A percentile compares a stretch with the other conserved stretches of the same genome.
Conservation (phyloP, 2,888 invertebrate species). For the Idaea aversata region DNA sequence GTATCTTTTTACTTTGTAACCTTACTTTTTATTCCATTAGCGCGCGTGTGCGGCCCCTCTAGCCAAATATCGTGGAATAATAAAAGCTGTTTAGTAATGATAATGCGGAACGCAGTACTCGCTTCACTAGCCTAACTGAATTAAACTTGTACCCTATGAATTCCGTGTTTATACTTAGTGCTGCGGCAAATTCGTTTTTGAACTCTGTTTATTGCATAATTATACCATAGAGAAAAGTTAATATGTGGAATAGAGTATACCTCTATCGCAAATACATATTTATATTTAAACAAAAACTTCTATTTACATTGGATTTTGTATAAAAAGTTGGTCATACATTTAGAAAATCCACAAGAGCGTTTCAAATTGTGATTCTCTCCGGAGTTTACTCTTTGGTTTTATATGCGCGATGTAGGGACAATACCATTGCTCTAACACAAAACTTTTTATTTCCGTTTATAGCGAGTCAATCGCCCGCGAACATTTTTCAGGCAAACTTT, state of each 20-base stretch:
- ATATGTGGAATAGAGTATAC: conserved; percentile 18
- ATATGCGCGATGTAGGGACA: conserved; percentile 69
- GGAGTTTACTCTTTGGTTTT: conserved; percentile 63
- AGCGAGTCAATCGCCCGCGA: conserved; percentile 79
- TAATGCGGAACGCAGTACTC: conserved; percentile 69
- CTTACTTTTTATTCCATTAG: conserved; percentile 81
- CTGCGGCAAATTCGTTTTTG: conserved; percentile 51
- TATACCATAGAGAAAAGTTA: conserved; percentile 34
- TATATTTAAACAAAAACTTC: conserved; percentile 24
- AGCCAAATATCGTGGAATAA: conserved; percentile 79
- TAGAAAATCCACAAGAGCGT: conserved; percentile 51
- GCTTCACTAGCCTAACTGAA: conserved; percentile 66
- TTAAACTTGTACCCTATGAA: conserved; percentile 64
- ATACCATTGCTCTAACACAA: conserved; percentile 76
- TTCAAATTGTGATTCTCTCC: conserved; percentile 66
- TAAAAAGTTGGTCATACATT: conserved; percentile 62
- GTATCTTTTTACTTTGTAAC: conserved; percentile 80
- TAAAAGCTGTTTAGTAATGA: conserved; percentile 79
- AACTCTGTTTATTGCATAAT: conserved; percentile 30
- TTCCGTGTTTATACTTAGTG: conserved; percentile 61
- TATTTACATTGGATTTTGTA: conserved; percentile 49
- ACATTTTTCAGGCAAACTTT: conserved; percentile 81
- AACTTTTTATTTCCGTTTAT: conserved; percentile 81
- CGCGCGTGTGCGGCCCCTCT: conserved; percentile 75
- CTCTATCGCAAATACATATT: no score